These are phyloP conservation scores for Apostichopus parvimensis DNA, from an alignment of 35 echinoderm and acorn worm species.

Conservation along the genomic window DNA sequence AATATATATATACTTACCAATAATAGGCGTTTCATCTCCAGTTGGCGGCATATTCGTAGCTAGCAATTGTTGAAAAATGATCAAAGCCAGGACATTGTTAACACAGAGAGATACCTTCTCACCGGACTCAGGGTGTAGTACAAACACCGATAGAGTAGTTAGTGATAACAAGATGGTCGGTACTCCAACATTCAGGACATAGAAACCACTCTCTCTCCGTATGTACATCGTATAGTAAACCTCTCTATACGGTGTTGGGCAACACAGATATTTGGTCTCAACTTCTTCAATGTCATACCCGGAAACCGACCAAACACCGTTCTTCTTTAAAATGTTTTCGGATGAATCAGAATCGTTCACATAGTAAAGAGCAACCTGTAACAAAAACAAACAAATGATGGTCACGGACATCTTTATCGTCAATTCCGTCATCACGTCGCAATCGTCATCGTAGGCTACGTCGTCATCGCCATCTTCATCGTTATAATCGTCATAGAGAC, in stretches of 20 bases:
- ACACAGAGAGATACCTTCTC: conserved; percentile 59
- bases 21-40: conserved; percentile 54
- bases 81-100: conserved; percentile 46
- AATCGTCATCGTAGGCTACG: background rate
- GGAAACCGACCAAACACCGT: conserved; percentile 1
- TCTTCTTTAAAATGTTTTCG: conserved; percentile 5
- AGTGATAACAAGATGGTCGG: conserved; percentile 23
- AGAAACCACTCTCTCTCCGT: background rate
- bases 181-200: conserved; percentile 19
- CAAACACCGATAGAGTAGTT: conserved; percentile 23
- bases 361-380: conserved; percentile 26
- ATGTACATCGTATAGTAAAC: conserved; percentile 29
- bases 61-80: conserved; percentile 52
- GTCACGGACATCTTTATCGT: background rate
- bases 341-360: background rate
- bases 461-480: background rate
- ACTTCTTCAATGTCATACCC: background rate
- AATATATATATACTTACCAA: conserved; percentile 53
- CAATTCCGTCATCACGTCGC: no score
- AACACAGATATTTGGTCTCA: conserved; percentile 11
- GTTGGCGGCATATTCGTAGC: conserved; percentile 40
- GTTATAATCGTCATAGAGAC: no score
- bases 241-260: conserved; percentile 10
- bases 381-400: background rate
- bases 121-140: conserved; percentile 50